Percentiles rank a stretch among this genome's conserved stretches.
Evolutionary conservation across 2,797 vertebrate species (phyloP).

Genomic region (Hapalemur alaotrensis): DNA sequence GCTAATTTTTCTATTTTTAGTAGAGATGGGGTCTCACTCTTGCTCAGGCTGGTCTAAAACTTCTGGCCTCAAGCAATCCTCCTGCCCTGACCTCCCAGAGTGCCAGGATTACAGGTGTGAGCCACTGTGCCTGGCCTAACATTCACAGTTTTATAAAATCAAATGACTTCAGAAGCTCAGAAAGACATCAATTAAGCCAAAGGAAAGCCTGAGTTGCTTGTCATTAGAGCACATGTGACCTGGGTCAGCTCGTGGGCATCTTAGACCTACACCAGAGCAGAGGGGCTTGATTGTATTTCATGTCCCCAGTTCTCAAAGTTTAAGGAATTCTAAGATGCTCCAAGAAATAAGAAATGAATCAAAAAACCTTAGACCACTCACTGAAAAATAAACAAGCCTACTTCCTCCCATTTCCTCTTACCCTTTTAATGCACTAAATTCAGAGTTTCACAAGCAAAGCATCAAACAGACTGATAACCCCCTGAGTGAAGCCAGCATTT

Average conservation of each 20-base stretch:
- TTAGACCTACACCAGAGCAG: background rate
- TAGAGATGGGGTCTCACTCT: no score
- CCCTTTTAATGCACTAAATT: background rate
- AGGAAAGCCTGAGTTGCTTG: background rate
- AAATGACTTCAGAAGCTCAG: background rate
- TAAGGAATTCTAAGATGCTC: background rate
- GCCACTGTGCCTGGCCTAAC: no score
- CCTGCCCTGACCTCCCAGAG: no score
- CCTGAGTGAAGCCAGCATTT: background rate
- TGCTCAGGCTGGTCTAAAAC: no score
- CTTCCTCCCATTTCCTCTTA: background rate
- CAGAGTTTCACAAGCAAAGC: background rate
- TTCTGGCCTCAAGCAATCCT: no score
- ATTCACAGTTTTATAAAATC: background rate
- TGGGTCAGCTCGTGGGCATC: background rate
- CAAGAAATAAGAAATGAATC: slow-evolving; percentile 14
- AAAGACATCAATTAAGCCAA: background rate
- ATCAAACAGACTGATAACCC: background rate
- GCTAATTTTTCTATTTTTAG: no score
- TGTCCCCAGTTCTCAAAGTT: background rate
- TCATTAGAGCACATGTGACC: background rate
- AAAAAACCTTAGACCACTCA: background rate
- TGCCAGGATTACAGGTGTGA: no score
- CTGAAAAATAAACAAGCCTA: background rate
- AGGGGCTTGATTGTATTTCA: background rate